These are phyloP conservation scores for Dasypogon diadema DNA, from an alignment of 2,888 invertebrate species.

Conservation along the genomic window DNA sequence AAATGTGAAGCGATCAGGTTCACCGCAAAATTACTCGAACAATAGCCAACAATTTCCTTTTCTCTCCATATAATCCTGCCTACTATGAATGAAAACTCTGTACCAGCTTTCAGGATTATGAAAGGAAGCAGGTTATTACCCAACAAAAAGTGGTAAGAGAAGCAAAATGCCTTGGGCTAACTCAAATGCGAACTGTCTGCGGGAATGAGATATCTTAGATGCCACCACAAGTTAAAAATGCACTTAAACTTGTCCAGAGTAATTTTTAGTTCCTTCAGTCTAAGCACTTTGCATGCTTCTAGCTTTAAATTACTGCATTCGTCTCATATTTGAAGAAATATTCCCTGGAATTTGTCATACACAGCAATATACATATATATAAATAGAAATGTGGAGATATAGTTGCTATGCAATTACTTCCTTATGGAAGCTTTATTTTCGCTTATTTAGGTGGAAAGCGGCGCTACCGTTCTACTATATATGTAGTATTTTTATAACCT, in stretches of 20 bases:
- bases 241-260: conserved; percentile 35
- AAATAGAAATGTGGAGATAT: too few relatives aligned
- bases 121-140: conserved; percentile 35
- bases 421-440: too few relatives aligned
- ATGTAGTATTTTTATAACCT: too few relatives aligned
- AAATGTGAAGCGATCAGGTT: conserved; percentile 34
- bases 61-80: not conserved
- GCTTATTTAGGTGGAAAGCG: too few relatives aligned
- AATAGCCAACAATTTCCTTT: conserved; percentile 30
- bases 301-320: too few relatives aligned
- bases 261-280: not conserved
- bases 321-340: too few relatives aligned
- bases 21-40: conserved; percentile 40
- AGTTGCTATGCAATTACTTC: too few relatives aligned
- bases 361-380: too few relatives aligned
- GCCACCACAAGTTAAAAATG: conserved; percentile 37
- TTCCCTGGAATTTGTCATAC: too few relatives aligned
- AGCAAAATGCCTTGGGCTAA: not conserved
- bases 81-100: conserved; percentile 14
- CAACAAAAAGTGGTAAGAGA: conserved; percentile 15
- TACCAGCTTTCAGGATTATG: conserved; percentile 36
- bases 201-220: conserved; percentile 24
- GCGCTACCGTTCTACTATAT: too few relatives aligned
- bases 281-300: not conserved
- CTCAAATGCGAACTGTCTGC: conserved; percentile 38